A percentile compares a stretch with the other conserved stretches of the same genome.
These are phyloP conservation scores for Picathartes gymnocephalus DNA, from an alignment of 2,113 vertebrate species.

Conservation along the genomic window DNA sequence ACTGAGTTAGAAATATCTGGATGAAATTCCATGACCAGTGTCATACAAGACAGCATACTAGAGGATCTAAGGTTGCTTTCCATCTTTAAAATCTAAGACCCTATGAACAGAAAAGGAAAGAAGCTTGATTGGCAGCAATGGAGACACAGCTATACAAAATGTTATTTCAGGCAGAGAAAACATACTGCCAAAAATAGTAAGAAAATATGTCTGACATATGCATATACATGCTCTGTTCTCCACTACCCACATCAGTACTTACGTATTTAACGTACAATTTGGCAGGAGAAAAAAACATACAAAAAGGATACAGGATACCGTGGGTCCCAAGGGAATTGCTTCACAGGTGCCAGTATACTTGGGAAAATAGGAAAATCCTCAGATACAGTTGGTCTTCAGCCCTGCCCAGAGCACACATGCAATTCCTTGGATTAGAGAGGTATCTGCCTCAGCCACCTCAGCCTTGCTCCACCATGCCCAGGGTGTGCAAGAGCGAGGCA, in stretches of 20 bases:
- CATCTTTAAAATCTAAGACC: background rate
- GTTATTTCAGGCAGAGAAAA: slow-evolving; percentile 43
- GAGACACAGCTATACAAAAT: background rate
- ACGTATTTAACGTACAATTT: background rate
- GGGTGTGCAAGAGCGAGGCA: background rate
- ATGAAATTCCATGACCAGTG: background rate
- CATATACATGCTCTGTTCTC: background rate
- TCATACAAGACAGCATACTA: background rate
- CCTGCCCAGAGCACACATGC: background rate
- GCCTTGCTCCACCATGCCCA: background rate
- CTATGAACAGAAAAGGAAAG: background rate
- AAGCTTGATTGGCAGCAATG: background rate
- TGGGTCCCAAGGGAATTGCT: background rate
- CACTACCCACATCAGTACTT: background rate
- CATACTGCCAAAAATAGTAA: slow-evolving; percentile 4
- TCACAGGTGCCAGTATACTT: background rate
- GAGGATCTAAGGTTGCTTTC: background rate
- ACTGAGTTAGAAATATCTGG: background rate
- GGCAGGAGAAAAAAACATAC: background rate
- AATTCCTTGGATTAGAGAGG: background rate
- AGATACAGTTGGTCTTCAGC: background rate
- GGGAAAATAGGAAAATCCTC: background rate
- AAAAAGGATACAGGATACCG: background rate
- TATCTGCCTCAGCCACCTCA: background rate
- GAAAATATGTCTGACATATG: slow-evolving; percentile 16